Conservation (phyloP, 2,797 vertebrate genomes). For the Harpagifer antarcticus region DNA sequence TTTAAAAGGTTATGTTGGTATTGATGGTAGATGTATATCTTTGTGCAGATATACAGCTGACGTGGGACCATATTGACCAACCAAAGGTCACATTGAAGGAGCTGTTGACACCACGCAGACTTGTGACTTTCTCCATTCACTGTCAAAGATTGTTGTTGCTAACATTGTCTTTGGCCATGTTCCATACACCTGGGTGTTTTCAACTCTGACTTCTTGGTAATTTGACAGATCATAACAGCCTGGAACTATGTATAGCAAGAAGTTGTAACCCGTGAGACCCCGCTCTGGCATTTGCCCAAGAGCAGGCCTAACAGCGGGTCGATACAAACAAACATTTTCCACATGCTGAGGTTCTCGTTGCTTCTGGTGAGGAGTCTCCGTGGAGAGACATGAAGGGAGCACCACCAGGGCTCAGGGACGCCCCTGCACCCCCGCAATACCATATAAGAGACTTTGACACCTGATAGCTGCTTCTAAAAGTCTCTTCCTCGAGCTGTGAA, state of each 20-base stretch:
- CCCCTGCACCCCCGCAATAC: slow-evolving; percentile 25
- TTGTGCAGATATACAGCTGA: neutral
- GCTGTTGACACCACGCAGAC: neutral
- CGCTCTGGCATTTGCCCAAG: slow-evolving; percentile 76
- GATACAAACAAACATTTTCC: slow-evolving; percentile 86
- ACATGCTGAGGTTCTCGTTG: slow-evolving; percentile 41
- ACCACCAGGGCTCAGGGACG: neutral
- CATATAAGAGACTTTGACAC: slow-evolving; percentile 70
- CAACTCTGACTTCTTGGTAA: slow-evolving; percentile 44
- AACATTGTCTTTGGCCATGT: slow-evolving; percentile 2
- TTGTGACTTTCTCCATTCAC: neutral
- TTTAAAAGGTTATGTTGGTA: too few relatives aligned
- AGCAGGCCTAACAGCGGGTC: slow-evolving; percentile 69
- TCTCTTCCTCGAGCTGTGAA: slow-evolving; percentile 52
- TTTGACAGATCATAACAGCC: slow-evolving; percentile 45
- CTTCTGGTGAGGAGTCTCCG: slow-evolving; percentile 29
- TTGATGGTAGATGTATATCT: too few relatives aligned
- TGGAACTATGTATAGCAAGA: slow-evolving; percentile 72
- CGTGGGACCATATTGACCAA: neutral
- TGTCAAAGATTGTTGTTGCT: neutral
- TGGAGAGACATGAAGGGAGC: slow-evolving; percentile 12
- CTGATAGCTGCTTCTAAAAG: slow-evolving; percentile 61
- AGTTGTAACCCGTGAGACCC: slow-evolving; percentile 33
- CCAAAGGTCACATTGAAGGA: slow-evolving; percentile 9
- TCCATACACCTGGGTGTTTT: slow-evolving; percentile 44